Evolutionary conservation across 2,888 invertebrate species (phyloP), one percentile per base, ranked within the genome.

Genomic region (Hemaris fuciformis): DNA sequence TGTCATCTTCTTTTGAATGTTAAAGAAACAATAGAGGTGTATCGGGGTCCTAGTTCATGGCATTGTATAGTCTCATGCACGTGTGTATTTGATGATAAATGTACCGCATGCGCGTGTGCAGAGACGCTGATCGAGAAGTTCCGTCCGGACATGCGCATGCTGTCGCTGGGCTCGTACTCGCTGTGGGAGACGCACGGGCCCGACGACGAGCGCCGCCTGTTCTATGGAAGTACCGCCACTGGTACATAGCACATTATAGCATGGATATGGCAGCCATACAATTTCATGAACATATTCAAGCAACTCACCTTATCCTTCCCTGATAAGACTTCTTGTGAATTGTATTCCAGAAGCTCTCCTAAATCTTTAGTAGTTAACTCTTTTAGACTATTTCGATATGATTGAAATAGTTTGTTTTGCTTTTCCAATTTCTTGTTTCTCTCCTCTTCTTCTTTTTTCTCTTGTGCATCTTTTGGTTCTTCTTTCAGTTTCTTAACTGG

Each of bases 101-200:
- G n/a, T n/a, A n/a, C n/a, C 1, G 13, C n/a, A 4, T 2, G 38
- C n/a, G 4, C 38, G 38, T 38, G 15, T 60, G 6, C 84, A 94
- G 94, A 97, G 85, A 99, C 98, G 7, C 94, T 99, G 70, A 98
- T 99, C 75, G 99, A 99, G 92, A 99, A 99, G 93, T 99, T 99
- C 93, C 96, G 99, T 80, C 99, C 99, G 20, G 99, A 99, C 93
- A 98, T 99, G 98, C 95, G 98, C 71, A 99, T 99, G 99, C 81
- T 96, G 67, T 95, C 95, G 18, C 94, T 96, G 66, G 95, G 95
- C 64, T 95, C 95, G 72, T 96, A 96, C 84, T 95, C 96, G 41
- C 89, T 96, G 66, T 96, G 95, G 90, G 96, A 96, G 91, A 94
- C 96, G 60, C 96, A 96, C 88, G 95, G 95, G 66, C 95, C 95